These are phyloP conservation scores for Clistopyga incitator DNA, from an alignment of 2,888 invertebrate species.

Conservation along the genomic window DNA sequence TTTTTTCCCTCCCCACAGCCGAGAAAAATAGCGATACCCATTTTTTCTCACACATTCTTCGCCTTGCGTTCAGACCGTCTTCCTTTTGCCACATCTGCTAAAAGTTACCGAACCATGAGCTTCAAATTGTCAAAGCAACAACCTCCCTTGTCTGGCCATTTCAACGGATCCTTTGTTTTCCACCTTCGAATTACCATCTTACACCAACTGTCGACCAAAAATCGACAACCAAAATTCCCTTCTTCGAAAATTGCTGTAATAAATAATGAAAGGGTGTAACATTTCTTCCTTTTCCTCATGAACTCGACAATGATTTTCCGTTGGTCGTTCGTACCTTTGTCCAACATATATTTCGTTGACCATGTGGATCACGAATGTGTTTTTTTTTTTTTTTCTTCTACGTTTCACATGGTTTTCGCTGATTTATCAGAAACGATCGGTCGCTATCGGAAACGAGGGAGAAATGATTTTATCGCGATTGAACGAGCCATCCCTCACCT, in stretches of 20 bases:
- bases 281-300: background rate
- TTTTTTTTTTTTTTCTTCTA: too few relatives aligned
- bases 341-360: conserved; percentile 15
- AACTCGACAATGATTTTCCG: background rate
- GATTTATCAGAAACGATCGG: conserved; percentile 66
- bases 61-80: background rate
- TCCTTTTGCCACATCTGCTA: conserved; percentile 7
- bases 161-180: too few relatives aligned
- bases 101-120: too few relatives aligned
- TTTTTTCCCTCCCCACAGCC: conserved; percentile 42
- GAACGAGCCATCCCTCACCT: conserved; percentile 76
- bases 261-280: too few relatives aligned
- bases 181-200: too few relatives aligned
- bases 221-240: too few relatives aligned
- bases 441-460: conserved; percentile 62
- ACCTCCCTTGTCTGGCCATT: too few relatives aligned
- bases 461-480: conserved; percentile 79
- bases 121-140: too few relatives aligned
- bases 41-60: conserved; percentile 19
- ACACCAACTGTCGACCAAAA: too few relatives aligned
- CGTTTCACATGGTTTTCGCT: conserved; percentile 56
- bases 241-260: too few relatives aligned
- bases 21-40: conserved; percentile 36
- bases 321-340: conserved; percentile 14
- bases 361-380: background rate